These are phyloP conservation scores for Pseudomyrmex flavicornis DNA, from an alignment of 1,140 invertebrate genomes.

Conservation along the genomic window DNA sequence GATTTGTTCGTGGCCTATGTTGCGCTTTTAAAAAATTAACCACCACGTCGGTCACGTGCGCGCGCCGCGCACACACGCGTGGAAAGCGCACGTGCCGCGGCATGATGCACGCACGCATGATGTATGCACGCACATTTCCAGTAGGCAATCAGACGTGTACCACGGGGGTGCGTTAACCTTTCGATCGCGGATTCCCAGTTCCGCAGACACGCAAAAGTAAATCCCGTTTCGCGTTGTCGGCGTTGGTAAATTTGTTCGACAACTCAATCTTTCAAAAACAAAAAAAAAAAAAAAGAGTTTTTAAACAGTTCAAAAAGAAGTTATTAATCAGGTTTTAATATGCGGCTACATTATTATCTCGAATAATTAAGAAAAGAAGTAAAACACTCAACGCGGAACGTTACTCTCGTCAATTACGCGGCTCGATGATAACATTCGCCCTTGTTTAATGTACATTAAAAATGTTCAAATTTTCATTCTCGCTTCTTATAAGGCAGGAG, in stretches of 20 bases:
- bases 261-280: too few species aligned
- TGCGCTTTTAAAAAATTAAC: constrained; percentile 68
- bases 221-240: constrained; percentile 57
- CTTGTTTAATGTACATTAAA: too few species aligned
- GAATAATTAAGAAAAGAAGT: too few species aligned
- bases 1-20: constrained; percentile 27
- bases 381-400: too few species aligned
- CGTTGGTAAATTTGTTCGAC: neutral
- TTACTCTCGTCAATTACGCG: too few species aligned
- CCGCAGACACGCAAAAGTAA: constrained; percentile 65
- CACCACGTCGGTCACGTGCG: constrained; percentile 51
- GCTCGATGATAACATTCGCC: too few species aligned
- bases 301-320: too few species aligned
- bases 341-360: too few species aligned
- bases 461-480: too few species aligned
- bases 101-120: constrained; percentile 62
- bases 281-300: too few species aligned
- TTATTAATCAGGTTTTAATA: too few species aligned
- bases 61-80: constrained; percentile 61
- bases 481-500: too few species aligned
- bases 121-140: constrained; percentile 70
- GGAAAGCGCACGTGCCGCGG: constrained; percentile 66
- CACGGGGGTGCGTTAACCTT: constrained; percentile 70
- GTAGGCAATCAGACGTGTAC: constrained; percentile 66
- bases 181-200: constrained; percentile 68